Base-by-base conservation (phyloP, 2,113 vertebrate genomes). In the Salvelinus alpinus region DNA sequence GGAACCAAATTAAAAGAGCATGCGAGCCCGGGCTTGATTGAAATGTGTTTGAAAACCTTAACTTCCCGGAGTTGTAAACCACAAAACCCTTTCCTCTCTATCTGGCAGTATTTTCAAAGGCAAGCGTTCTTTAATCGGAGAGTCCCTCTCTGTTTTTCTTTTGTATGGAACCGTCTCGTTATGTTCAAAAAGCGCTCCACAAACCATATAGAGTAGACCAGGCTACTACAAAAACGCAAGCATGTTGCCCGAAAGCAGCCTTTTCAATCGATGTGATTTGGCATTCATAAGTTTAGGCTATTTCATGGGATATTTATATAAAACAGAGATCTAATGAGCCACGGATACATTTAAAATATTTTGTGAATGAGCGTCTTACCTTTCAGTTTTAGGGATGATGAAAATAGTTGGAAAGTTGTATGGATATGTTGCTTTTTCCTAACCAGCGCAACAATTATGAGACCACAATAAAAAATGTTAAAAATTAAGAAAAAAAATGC, bases 31-130 rank as follows among this genome's bases (percentile, higher is more conserved):
- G 84, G 78, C 86, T 92, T 89, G 90, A 89, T 70, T 85, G 82
- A 90, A 90, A 90, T 78, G 83, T 78, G 88, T 88, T 88, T 86
- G 85, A 90, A 92, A 90, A 76, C 89, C 87, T 83, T 76, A 83
- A 90, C 86, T 92, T 89, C 88, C 86, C 85, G 86, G 82, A 92
- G 89, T 90, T 89, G 81, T 85, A 88, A 91, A 89, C 89, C 83
- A 71, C 90, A 93, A 86, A 90, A 72, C 66, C 78, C 78, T 80
- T 76, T 79, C 84, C 78, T 70, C 74, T 75, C 78, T 72, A 75
- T 70, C 81, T 91, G 90, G 85, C 88, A 92, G 78, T 16, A 77
- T 73, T 85, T 90, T 91, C 87, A 92, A 93, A 92, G 88, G 47
- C 80, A 78, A 22, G 27, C 62, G 64, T 75, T 75, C 78, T 87